Evolutionary conservation across 2,888 invertebrate genomes (phyloP), one percentile per base, ranked within the genome.

Genomic region (Hirtodrosophila trivittata): DNA sequence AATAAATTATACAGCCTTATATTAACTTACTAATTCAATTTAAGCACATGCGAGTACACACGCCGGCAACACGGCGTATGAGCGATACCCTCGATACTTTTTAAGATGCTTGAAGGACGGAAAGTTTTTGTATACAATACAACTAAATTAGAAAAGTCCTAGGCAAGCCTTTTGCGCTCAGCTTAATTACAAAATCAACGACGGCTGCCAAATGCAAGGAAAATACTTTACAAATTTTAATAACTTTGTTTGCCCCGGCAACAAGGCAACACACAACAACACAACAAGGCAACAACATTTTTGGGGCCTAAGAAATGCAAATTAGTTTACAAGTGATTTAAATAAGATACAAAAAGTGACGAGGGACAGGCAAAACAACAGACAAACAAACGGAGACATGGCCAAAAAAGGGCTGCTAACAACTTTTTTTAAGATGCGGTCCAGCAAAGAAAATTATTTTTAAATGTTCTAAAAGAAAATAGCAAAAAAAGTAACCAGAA

Each of bases 241-340:
- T 82, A 85, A 81, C 72, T 84, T 82, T 82, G 75, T 75, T 82
- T 82, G 60, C 30, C 67, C 45, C 56, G 55, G 33, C 58, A 54
- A 58, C 66, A 66, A 41, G 55, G 26, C 54, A 35, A 59, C 59
- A 59, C 59, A 21, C 18, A 21, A 21, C 18, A 21, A 5, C 18
- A 52, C 39, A 50, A 39, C 14, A 35, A 46, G 21, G 21, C 32
- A 32, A 32, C 32, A 46, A 21, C 18, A 21, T 73, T 72, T 72
- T 67, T 54, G 63, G 68, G 57, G 74, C 74, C 74, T 49, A 80
- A 77, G 63, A 80, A 85, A 81, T 81, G 78, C 85, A 81, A 81
- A 81, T 81, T 77, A 85, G 80, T 65, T 78, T 72, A 82, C 71
- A 82, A 77, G 71, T 75, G 82, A 85, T 82, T 82, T 82, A 75